Evolutionary conservation across 2,113 vertebrate genomes (phyloP).

Genomic region (Oriolus oriolus): DNA sequence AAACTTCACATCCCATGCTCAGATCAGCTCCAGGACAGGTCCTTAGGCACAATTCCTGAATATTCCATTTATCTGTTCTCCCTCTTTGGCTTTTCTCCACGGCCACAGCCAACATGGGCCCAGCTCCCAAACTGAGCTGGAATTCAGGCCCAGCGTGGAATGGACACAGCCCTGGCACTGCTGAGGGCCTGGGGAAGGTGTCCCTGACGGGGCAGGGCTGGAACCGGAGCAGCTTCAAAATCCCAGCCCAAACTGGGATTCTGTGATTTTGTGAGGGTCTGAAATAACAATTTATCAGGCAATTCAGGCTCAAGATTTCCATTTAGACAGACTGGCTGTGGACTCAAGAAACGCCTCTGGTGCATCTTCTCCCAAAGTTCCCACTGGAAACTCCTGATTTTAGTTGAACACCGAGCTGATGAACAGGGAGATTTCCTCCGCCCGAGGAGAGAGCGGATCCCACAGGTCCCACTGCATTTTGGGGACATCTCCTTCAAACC

Average conservation of each 20-base stretch:
- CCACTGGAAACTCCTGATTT: background rate
- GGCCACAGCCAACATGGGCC: rapidly evolving
- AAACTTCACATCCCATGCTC: background rate
- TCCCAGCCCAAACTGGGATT: background rate
- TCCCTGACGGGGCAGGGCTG: background rate
- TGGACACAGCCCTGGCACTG: background rate
- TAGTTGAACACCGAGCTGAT: rapidly evolving
- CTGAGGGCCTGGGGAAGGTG: background rate
- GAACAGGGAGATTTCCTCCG: background rate
- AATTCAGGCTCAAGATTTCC: background rate
- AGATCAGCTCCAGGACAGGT: background rate
- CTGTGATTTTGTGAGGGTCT: background rate
- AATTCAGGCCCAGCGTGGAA: background rate
- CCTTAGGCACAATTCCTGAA: background rate
- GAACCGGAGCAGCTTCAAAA: background rate
- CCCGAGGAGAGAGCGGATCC: rapidly evolving
- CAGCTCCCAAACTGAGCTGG: background rate
- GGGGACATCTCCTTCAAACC: background rate
- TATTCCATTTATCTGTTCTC: background rate
- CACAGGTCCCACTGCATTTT: background rate
- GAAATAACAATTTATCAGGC: background rate
- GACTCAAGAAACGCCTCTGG: background rate
- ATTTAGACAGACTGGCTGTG: background rate
- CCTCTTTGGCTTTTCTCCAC: background rate
- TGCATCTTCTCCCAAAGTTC: background rate